Conservation (phyloP, 2,113 vertebrate species). For the Cavia porcellus region DNA sequence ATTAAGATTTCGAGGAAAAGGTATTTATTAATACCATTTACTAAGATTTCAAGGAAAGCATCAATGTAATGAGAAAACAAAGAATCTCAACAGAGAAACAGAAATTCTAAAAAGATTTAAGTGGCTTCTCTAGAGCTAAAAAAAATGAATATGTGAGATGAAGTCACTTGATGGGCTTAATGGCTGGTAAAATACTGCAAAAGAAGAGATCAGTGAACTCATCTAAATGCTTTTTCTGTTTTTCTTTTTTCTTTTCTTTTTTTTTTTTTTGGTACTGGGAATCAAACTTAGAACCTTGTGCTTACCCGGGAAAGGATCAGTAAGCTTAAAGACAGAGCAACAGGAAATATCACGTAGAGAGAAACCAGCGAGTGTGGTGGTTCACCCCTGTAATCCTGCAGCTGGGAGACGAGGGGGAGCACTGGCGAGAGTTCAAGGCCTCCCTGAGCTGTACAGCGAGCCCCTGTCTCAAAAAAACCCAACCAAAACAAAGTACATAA, state of each 20-base stretch:
- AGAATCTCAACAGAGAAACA: background rate
- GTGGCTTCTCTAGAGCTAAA: background rate
- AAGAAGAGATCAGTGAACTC: background rate
- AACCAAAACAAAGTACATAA: background rate
- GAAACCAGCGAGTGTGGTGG: background rate
- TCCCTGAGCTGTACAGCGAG: background rate
- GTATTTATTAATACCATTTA: no score
- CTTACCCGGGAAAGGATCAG: no score
- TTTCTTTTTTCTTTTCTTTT: no score
- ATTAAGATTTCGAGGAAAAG: no score
- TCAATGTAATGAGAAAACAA: background rate
- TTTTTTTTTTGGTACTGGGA: no score
- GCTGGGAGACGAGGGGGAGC: background rate
- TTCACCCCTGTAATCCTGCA: background rate
- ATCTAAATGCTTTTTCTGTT: background rate
- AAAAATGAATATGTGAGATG: background rate
- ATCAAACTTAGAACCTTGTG: no score
- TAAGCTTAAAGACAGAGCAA: background rate
- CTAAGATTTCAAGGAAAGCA: constrained; percentile 25
- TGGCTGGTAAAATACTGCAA: background rate
- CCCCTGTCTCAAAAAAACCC: background rate
- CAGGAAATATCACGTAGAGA: background rate
- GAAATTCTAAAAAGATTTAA: background rate
- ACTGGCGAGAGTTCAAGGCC: background rate
- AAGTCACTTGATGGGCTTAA: background rate